Evolutionary conservation across 2,113 vertebrate species (phyloP).

Genomic region (Carassius carassius): DNA sequence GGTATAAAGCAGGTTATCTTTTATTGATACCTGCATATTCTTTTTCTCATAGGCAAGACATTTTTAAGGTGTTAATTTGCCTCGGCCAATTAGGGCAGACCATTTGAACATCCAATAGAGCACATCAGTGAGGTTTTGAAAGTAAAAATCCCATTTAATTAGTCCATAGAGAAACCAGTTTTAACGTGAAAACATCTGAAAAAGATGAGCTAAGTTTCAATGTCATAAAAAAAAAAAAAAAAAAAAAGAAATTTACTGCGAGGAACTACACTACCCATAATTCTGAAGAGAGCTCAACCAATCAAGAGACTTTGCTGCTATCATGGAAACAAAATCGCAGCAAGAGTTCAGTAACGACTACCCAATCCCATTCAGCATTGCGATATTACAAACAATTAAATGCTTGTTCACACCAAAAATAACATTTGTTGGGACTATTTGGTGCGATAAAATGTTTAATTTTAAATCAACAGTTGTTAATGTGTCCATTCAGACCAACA

Average conservation of each 20-base stretch:
- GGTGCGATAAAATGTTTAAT: background rate
- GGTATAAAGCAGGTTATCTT: slow-evolving; percentile 66
- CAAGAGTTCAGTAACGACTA: background rate
- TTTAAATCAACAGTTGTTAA: background rate
- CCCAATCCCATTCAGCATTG: background rate
- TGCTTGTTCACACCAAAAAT: background rate
- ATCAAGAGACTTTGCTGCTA: background rate
- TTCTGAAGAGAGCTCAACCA: background rate
- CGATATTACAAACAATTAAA: background rate
- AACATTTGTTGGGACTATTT: background rate
- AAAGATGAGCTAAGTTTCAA: background rate
- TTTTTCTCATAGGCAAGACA: slow-evolving; percentile 33
- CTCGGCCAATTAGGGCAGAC: slow-evolving; percentile 8
- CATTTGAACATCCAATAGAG: slow-evolving; percentile 50
- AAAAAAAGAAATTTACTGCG: background rate
- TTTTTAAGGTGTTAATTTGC: slow-evolving; percentile 5
- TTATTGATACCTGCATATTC: slow-evolving; percentile 46
- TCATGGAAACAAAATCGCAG: background rate
- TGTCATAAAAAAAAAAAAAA: background rate
- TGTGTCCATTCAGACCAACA: background rate
- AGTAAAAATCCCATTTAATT: background rate
- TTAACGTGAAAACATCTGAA: background rate
- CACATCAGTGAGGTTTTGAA: slow-evolving; percentile 59
- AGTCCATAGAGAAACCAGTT: background rate
- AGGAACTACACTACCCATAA: background rate